A percentile compares a stretch with the other conserved stretches of the same genome.
Conservation (phyloP, 2,888 invertebrate genomes). For the Dermolepida albohirtum region DNA sequence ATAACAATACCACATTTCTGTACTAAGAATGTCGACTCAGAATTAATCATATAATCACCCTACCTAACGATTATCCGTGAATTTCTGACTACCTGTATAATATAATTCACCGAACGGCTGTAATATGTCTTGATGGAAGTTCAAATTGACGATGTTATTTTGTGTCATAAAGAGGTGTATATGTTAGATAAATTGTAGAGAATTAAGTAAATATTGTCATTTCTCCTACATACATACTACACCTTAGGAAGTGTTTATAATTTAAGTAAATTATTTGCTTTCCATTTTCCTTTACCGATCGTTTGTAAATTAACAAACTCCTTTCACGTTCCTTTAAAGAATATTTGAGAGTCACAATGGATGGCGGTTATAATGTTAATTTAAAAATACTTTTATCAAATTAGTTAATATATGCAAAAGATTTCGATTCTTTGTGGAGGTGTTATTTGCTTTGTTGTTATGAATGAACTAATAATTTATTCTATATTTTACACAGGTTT, state of each 20-base stretch:
- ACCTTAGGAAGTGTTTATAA: not conserved
- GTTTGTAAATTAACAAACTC: not conserved
- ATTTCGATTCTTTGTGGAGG: not conserved
- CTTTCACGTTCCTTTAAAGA: not conserved
- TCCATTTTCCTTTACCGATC: no score
- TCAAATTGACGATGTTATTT: no score
- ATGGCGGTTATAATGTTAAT: constrained; percentile 19
- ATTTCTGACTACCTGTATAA: no score
- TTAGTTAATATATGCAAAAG: not conserved
- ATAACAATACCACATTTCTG: no score
- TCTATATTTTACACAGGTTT: not conserved
- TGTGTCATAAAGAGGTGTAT: no score
- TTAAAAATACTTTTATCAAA: not conserved
- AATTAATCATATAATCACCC: no score
- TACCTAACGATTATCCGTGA: no score
- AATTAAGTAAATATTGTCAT: constrained; percentile 7
- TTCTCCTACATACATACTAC: no score
- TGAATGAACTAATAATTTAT: constrained; percentile 10
- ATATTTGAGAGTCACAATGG: not conserved
- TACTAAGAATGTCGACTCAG: no score
- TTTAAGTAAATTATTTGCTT: constrained; percentile 3
- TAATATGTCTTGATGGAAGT: no score
- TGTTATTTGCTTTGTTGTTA: constrained; percentile 18
- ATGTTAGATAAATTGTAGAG: no score
- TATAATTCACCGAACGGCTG: no score